Conservation (phyloP, 2,888 invertebrate genomes). For the Rotaria socialis region DNA sequence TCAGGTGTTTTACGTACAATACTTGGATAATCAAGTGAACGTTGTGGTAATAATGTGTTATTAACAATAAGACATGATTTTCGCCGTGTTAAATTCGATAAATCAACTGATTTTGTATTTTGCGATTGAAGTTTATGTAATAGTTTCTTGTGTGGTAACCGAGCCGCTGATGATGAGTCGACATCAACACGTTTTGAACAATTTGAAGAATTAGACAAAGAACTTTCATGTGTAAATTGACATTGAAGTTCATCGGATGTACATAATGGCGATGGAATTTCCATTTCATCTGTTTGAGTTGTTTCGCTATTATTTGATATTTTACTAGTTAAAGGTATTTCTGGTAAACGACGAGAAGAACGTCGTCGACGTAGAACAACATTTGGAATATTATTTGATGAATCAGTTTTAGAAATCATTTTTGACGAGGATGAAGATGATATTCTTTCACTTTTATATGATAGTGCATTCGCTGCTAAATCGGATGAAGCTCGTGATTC, state of each 20-base stretch:
- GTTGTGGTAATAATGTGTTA: conserved; percentile 39
- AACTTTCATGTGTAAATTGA: not conserved
- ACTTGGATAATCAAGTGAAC: conserved; percentile 45
- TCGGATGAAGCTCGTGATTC: not conserved
- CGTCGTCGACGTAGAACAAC: not conserved
- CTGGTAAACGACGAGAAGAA: conserved; percentile 22
- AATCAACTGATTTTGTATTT: conserved; percentile 42
- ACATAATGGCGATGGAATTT: not conserved
- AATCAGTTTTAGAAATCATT: not conserved
- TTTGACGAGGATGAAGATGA: not conserved
- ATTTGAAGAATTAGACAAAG: not conserved
- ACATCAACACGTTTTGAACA: conserved; percentile 35
- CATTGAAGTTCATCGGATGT: not conserved
- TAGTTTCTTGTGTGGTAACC: not conserved
- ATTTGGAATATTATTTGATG: not conserved
- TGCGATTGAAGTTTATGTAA: not conserved
- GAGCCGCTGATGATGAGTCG: conserved; percentile 6
- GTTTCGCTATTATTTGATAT: not conserved
- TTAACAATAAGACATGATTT: conserved; percentile 30
- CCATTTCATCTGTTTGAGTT: not conserved
- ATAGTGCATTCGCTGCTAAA: not conserved
- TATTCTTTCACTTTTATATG: not conserved
- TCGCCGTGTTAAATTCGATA: conserved; percentile 35
- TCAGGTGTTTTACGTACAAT: conserved; percentile 44
- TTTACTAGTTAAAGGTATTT: not conserved